phyloP scores from a whole-genome alignment of 53 echinoderm and acorn worm genomes.

The Paelopatides confundens region DNA sequence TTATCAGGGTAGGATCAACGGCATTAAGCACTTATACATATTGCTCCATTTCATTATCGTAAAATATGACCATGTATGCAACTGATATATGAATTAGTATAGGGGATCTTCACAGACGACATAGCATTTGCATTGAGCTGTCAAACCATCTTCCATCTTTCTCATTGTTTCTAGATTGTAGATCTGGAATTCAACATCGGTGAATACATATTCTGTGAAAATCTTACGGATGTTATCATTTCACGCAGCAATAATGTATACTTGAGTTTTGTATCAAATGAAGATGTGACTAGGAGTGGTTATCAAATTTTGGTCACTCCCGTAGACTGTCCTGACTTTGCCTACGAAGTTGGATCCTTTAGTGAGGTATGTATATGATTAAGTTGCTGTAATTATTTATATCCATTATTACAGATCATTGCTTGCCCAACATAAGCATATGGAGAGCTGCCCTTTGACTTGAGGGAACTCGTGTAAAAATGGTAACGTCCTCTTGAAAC shows the following conservation, averaged over 20 bases:
- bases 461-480: too few relatives aligned
- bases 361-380: slow-evolving; percentile 59
- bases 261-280: neutral
- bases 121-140: too few relatives aligned
- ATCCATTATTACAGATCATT: too few relatives aligned
- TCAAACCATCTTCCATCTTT: neutral
- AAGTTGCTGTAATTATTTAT: neutral
- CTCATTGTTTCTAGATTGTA: neutral
- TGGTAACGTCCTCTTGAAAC: too few relatives aligned
- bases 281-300: neutral
- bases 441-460: too few relatives aligned
- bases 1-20: slow-evolving; percentile 2
- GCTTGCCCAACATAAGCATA: too few relatives aligned
- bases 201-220: slow-evolving; percentile 2
- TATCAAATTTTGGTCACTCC: slow-evolving; percentile 50
- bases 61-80: too few relatives aligned
- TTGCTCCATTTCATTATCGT: too few relatives aligned
- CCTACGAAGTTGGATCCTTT: slow-evolving; percentile 56
- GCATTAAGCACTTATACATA: too few relatives aligned
- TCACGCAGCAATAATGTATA: neutral
- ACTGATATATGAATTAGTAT: too few relatives aligned
- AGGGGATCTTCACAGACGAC: too few relatives aligned
- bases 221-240: neutral
- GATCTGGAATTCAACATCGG: neutral
- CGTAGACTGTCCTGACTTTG: slow-evolving; percentile 58